Conservation (phyloP, 2,113 vertebrate species). For the Leptobrachium ailaonicum region DNA sequence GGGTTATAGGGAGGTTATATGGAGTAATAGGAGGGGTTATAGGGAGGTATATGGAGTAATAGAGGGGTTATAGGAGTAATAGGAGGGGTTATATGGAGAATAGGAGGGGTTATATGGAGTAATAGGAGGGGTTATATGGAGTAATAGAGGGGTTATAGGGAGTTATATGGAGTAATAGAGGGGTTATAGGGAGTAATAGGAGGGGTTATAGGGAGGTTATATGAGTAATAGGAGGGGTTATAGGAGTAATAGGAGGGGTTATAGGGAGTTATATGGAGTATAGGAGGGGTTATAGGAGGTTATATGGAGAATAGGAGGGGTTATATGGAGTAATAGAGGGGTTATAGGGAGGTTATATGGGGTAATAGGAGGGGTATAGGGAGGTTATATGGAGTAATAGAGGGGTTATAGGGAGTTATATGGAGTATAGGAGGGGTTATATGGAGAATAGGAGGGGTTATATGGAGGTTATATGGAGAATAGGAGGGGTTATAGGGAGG, state of each 20-base stretch:
- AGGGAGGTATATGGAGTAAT: constrained; percentile 1
- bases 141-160: neutral
- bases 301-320: neutral
- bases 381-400: neutral
- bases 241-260: neutral
- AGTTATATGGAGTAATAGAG: neutral
- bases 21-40: neutral
- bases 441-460: neutral
- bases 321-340: neutral
- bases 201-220: neutral
- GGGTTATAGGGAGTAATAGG: too few species aligned
- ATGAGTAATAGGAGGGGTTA: neutral
- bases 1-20: neutral
- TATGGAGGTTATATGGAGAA: neutral
- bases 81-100: neutral
- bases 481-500: neutral
- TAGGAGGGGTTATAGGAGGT: neutral
- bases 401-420: neutral
- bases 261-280: too few species aligned
- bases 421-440: neutral
- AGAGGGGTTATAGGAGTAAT: neutral
- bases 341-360: neutral
- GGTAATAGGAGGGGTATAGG: neutral
- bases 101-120: neutral
- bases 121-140: neutral